Base-by-base conservation (phyloP, 1,140 invertebrate genomes). In the Mycetomoellerius zeteki region DNA sequence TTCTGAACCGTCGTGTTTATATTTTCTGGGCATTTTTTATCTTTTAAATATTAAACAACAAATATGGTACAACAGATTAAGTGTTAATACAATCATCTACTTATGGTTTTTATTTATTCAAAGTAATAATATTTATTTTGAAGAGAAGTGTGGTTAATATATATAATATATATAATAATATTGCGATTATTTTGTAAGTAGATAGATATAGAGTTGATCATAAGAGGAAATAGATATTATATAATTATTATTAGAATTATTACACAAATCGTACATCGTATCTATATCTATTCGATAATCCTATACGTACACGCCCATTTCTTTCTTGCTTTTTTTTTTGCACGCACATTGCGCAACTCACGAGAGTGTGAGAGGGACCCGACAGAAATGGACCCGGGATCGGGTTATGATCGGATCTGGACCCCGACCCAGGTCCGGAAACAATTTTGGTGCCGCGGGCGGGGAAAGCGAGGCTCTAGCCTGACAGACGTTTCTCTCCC, bases 401-500 rank as follows among this genome's bases (percentile, higher is more conserved):
- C 54, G 69, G 69, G 69, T 84, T 84, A 75, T 27, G 67, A 14
- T 60, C 80, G 37, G 69, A 27, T 24, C 37, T 58, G 69, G 69
- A 21, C 47, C 58, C 71, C 73, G 56, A 65, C 33, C 58, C 60
- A 43, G 73, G 84, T 52, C 85, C 64, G 62, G 85, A 86, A 86
- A 86, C 24, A 27, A 86, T 86, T 80, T 69, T 65, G 85, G 64
- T 30, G 85, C 85, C 76, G 76, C 85, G 43, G 85, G 76, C 85
- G 65, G 75, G 85, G 75, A 80, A 86, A 86, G 76, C 50, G 37
- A 50, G 33, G 0, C 65, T 69, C 76, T 78, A 78, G 62, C 47
- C 76, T 65, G 84, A 85, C 60, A 80, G 58, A 85, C 75, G 73
- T 76, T 85, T 85, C 73, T 85, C 47, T 80, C 60, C 62, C 37